Conservation (phyloP, 2,797 vertebrate species). For the Spinus pinus region DNA sequence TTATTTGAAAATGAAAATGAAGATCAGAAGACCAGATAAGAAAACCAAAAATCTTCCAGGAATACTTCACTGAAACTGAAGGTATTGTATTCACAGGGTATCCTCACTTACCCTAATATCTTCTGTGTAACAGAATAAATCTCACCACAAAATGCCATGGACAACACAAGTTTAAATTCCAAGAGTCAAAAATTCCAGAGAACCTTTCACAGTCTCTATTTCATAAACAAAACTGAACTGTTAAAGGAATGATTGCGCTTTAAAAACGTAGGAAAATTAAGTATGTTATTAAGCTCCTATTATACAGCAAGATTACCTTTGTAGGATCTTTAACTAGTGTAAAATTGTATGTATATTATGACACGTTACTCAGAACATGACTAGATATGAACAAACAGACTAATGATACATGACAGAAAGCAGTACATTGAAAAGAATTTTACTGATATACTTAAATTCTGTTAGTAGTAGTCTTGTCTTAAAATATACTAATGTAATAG, state of each 20-base stretch:
- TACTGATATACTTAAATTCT: background rate
- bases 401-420: background rate
- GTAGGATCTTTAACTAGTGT: background rate
- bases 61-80: background rate
- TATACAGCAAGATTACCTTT: background rate
- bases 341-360: background rate
- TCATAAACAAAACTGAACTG: background rate
- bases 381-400: background rate
- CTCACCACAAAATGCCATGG: background rate
- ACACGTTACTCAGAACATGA: background rate
- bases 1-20: slow-evolving; percentile 10
- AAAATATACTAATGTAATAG: background rate
- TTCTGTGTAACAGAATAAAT: background rate
- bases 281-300: background rate
- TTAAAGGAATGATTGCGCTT: background rate
- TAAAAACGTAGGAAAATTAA: background rate
- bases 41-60: background rate
- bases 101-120: background rate
- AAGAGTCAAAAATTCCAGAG: background rate
- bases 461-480: background rate
- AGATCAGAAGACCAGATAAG: background rate
- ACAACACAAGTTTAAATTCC: background rate
- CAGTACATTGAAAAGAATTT: background rate
- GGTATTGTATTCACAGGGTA: background rate
- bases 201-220: background rate